Evolutionary conservation across 1,140 invertebrate species (phyloP).

Genomic region (Macrotrachela quadricornifera): DNA sequence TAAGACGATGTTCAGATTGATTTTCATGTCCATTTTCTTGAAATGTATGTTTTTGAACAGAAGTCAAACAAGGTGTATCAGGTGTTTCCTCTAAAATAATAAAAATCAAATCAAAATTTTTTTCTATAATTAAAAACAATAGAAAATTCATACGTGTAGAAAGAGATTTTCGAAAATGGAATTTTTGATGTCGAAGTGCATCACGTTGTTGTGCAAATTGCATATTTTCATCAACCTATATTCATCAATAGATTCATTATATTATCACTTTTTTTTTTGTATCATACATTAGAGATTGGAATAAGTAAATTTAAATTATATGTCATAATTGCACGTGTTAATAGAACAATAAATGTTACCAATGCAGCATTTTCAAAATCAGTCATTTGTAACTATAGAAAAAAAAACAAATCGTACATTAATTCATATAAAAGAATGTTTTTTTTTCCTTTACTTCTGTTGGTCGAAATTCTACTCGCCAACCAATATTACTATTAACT

Average conservation of each 20-base stretch:
- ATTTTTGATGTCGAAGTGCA: slow-evolving; percentile 55
- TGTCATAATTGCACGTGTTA: slow-evolving; percentile 85
- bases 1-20: not conserved
- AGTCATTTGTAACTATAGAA: slow-evolving; percentile 57
- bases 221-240: slow-evolving; percentile 89
- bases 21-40: slow-evolving; percentile 33
- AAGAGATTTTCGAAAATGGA: slow-evolving; percentile 55
- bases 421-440: not conserved
- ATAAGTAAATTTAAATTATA: slow-evolving; percentile 87
- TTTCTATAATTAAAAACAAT: not conserved
- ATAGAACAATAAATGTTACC: slow-evolving; percentile 86
- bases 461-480: slow-evolving; percentile 96
- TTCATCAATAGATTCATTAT: slow-evolving; percentile 7
- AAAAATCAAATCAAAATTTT: not conserved
- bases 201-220: slow-evolving; percentile 67
- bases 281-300: slow-evolving; percentile 71
- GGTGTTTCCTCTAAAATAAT: not conserved
- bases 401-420: not conserved
- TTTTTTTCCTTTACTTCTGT: too few species aligned
- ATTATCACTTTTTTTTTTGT: not conserved
- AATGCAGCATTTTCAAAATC: slow-evolving; percentile 99
- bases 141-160: not conserved
- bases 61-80: too few species aligned
- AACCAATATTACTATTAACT: slow-evolving; percentile 64
- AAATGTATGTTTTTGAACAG: too few species aligned